A percentile compares a stretch with the other conserved stretches of the same genome.
These are phyloP conservation scores for Rhinella marina DNA, from an alignment of 2,797 vertebrate species.

Conservation along the genomic window DNA sequence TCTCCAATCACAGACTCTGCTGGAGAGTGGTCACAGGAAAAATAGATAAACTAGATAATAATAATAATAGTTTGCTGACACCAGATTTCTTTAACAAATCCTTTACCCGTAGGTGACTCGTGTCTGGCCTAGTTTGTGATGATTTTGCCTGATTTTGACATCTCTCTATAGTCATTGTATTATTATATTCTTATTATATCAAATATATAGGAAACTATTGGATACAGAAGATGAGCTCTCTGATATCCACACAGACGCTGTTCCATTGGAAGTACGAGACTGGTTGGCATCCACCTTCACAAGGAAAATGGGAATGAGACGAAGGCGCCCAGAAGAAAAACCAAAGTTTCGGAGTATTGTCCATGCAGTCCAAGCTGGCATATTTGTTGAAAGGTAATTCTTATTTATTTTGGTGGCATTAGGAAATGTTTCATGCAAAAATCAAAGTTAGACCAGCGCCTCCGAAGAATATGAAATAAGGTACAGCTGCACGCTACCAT, in stretches of 20 bases:
- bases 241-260: slow-evolving; percentile 90
- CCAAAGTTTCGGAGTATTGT: slow-evolving; percentile 97
- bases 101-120: neutral
- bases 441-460: too few species aligned
- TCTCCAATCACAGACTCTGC: too few species aligned
- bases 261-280: slow-evolving; percentile 92
- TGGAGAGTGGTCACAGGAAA: too few species aligned
- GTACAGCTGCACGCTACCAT: too few species aligned
- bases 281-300: slow-evolving; percentile 98
- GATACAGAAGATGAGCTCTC: slow-evolving; percentile 96
- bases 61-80: neutral
- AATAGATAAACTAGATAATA: too few species aligned
- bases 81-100: neutral
- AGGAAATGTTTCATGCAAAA: too few species aligned
- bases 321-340: slow-evolving; percentile 92
- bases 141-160: too few species aligned
- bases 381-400: slow-evolving; percentile 94
- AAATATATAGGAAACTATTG: slow-evolving; percentile 82
- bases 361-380: slow-evolving; percentile 95
- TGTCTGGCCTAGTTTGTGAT: neutral
- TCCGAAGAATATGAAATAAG: too few species aligned
- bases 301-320: slow-evolving; percentile 91
- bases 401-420: neutral
- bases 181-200: slow-evolving; percentile 24
- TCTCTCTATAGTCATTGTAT: neutral